Evolutionary conservation across 1,140 invertebrate species (phyloP).

Genomic region (Heliconius congener): DNA sequence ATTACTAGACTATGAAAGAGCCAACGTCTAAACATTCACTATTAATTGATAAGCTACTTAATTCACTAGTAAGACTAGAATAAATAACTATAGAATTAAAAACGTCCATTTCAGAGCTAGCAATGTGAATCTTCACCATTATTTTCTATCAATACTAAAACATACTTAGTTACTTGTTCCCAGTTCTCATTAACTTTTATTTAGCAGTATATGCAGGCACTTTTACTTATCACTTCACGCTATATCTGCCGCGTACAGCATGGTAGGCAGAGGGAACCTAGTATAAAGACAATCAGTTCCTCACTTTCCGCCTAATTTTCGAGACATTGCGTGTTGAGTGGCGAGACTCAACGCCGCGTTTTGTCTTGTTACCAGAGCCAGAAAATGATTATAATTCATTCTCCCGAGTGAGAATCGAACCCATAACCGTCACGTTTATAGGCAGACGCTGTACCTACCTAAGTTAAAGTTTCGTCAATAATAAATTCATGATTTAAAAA

Average conservation of each 20-base stretch:
- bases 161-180: background rate
- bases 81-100: background rate
- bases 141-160: background rate
- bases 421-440: no score
- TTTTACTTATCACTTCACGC: background rate
- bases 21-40: background rate
- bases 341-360: no score
- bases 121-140: background rate
- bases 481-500: background rate
- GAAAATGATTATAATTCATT: no score
- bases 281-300: no score
- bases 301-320: no score
- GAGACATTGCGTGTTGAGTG: no score
- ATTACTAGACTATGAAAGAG: no score
- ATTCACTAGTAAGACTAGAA: background rate
- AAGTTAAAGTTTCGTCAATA: background rate
- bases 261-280: background rate
- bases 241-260: background rate
- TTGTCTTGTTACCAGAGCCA: no score
- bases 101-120: background rate
- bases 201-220: background rate
- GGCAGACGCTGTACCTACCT: no score
- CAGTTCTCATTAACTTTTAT: background rate
- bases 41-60: background rate
- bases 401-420: no score